Base-by-base conservation (phyloP, 2,113 vertebrate species). In the Hippocampus zosterae region DNA sequence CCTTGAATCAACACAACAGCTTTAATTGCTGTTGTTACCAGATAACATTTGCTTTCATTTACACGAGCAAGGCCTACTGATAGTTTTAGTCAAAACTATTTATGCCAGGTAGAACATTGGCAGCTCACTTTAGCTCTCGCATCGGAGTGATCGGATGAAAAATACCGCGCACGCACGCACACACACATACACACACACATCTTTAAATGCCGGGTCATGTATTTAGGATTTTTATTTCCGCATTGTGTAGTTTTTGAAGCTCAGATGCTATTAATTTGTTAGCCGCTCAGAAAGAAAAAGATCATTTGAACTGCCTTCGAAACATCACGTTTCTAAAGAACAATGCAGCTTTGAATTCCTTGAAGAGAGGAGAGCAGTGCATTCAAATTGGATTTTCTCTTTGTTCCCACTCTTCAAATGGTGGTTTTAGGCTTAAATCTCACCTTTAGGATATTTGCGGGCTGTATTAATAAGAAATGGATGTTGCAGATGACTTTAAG, bases 1-100 rank as follows among this genome's bases (percentile, higher is more conserved):
- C 75, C 72, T 85, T 78, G 81, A 91, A 87, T 88, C 88, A 85
- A 88, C 87, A 85, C 74, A 75, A 79, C 75, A 78, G 80, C 85
- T 81, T 78, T 77, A 78, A 69, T 65, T 41, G 67, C 67, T 77
- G 68, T 81, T 82, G 79, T 70, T 18, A 65, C 75, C 71, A 81
- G 60, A 80, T 72, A 78, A 78, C 87, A 89, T 87, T 84, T 84
- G 81, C 77, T 88, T 88, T 91, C 71, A 87, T 89, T 89, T 87
- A 89, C 67, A 73, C 77, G 46, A 84, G 74, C 70, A 81, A 85
- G 85, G 33, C 33, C 73, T 87, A 89, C 83, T 63, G 86, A 85
- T 87, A 33, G 27, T 87, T 89, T 81, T 82, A 67, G 62, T 46
- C 23, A 48, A 75, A 50, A 75, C 42, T 72, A 68, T 84, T 65